Percentiles rank a stretch among this genome's conserved stretches.
These are phyloP conservation scores for Netelia melanura DNA, from an alignment of 2,888 invertebrate species.

Conservation along the genomic window DNA sequence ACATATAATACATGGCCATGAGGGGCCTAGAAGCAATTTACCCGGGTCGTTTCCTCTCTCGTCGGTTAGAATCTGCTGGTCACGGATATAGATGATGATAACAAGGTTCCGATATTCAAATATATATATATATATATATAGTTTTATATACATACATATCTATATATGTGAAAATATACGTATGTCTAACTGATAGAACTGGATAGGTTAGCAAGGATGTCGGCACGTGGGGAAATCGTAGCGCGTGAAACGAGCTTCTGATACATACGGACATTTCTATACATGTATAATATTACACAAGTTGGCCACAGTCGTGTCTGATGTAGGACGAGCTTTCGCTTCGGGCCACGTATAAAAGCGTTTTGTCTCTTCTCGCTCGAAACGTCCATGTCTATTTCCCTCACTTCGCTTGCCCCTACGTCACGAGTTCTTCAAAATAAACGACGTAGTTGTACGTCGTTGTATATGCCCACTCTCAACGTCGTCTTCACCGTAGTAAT, in stretches of 20 bases:
- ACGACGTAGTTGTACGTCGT: conserved; percentile 55
- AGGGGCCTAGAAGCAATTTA: conserved; percentile 17
- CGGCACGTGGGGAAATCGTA: conserved; percentile 49
- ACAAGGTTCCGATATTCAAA: not conserved
- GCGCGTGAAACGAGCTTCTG: conserved; percentile 57
- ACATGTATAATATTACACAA: conserved; percentile 8
- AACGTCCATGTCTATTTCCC: conserved; percentile 18
- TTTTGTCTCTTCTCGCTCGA: conserved; percentile 52
- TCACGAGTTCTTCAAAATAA: conserved; percentile 41
- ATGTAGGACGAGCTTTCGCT: conserved; percentile 59
- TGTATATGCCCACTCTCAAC: conserved; percentile 6
- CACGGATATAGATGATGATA: conserved; percentile 33
- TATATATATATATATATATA: not conserved
- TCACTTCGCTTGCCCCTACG: not conserved
- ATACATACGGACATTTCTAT: conserved; percentile 19
- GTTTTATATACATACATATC: not conserved
- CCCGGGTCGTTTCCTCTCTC: conserved; percentile 14
- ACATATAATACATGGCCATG: not conserved
- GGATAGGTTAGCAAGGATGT: conserved; percentile 25
- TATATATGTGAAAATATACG: not conserved
- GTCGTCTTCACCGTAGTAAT: conserved; percentile 52
- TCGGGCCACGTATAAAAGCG: conserved; percentile 50
- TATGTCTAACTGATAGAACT: not conserved
- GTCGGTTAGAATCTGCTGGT: not conserved
- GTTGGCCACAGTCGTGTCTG: conserved; percentile 15